Evolutionary conservation across 2,113 vertebrate species (phyloP).

Genomic region (Oryzias curvinotus): DNA sequence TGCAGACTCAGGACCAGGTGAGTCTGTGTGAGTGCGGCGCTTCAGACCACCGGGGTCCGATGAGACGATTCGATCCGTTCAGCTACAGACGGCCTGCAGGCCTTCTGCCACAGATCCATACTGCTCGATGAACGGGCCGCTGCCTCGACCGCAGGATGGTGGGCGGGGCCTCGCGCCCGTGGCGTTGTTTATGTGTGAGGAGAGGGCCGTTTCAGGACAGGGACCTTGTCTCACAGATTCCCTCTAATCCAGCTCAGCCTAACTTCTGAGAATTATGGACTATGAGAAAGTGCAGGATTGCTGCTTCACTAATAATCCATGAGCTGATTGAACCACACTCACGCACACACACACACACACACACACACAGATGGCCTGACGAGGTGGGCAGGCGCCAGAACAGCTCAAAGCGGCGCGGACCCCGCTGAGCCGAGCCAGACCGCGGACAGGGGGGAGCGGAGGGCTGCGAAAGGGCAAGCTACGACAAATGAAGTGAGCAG

Average conservation of each 20-base stretch:
- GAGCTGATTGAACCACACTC: slow-evolving; percentile 20
- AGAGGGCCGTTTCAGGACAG: slow-evolving; percentile 29
- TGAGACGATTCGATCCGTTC: slow-evolving; percentile 57
- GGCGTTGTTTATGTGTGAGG: slow-evolving; percentile 13
- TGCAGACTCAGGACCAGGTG: slow-evolving; percentile 55
- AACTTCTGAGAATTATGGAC: slow-evolving; percentile 42
- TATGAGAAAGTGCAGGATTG: slow-evolving; percentile 50
- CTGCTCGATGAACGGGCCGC: slow-evolving; percentile 5
- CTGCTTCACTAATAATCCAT: slow-evolving; percentile 49
- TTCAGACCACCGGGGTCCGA: slow-evolving; percentile 51
- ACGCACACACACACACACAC: slow-evolving; percentile 5
- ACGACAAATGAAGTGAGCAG: slow-evolving; percentile 37
- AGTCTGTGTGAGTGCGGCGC: slow-evolving; percentile 34
- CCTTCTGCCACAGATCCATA: slow-evolving; percentile 46
- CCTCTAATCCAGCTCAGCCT: slow-evolving; percentile 15
- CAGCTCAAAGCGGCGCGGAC: slow-evolving; percentile 20
- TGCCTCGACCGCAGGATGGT: background rate
- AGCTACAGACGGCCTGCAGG: slow-evolving; percentile 43
- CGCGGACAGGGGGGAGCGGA: slow-evolving; percentile 37
- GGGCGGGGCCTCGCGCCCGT: too few species aligned
- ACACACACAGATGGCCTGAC: slow-evolving; percentile 18
- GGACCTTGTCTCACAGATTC: slow-evolving; percentile 10
- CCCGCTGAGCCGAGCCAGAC: slow-evolving; percentile 31
- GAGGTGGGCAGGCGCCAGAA: slow-evolving; percentile 32
- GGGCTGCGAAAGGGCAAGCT: slow-evolving; percentile 27